A percentile compares a stretch with the other conserved stretches of the same genome.
phyloP scores from a whole-genome alignment of 2,113 vertebrate genomes.

The Aptenodytes forsteri region DNA sequence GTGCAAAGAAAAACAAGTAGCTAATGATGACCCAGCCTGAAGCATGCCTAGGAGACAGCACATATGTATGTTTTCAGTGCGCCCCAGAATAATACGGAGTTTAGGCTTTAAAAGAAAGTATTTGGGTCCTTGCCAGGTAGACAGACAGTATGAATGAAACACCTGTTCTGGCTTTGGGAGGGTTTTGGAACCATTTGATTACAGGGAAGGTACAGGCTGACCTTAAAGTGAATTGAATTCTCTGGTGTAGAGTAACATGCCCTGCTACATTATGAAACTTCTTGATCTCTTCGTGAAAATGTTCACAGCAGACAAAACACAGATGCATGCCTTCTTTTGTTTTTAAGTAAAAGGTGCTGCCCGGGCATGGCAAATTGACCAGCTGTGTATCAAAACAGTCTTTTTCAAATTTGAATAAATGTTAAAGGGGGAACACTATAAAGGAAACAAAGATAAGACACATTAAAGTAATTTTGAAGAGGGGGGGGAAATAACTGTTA shows the following conservation, averaged over 20 bases:
- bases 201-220: conserved; percentile 56
- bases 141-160: conserved; percentile 66
- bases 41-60: neutral
- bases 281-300: neutral
- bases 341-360: neutral
- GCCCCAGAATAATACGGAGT: neutral
- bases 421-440: neutral
- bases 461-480: neutral
- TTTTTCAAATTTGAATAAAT: neutral
- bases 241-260: conserved; percentile 49
- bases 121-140: conserved; percentile 65
- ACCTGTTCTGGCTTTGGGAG: conserved; percentile 67
- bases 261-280: neutral
- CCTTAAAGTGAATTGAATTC: conserved; percentile 54
- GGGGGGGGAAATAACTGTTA: neutral
- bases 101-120: conserved; percentile 35
- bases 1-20: neutral
- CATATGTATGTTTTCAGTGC: neutral
- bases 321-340: neutral
- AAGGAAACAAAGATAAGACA: conserved; percentile 9
- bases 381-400: neutral
- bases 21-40: neutral
- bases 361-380: neutral
- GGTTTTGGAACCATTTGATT: conserved; percentile 50
- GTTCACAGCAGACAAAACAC: neutral